Percentiles rank a stretch among this genome's conserved stretches.
Conservation (phyloP, 1,140 invertebrate species). For the Hyposmocoma kahamanoa region DNA sequence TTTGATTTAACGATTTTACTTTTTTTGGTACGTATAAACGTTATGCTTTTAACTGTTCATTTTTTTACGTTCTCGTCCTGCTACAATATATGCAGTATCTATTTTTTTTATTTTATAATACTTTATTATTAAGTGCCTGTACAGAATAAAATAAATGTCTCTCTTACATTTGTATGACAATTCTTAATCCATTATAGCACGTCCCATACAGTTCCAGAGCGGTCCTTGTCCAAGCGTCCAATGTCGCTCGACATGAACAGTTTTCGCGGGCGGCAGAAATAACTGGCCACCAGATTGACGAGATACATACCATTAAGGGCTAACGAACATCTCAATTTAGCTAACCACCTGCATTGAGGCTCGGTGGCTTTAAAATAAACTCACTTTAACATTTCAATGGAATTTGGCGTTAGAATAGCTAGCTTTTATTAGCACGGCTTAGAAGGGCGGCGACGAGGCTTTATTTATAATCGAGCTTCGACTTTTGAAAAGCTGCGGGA, state of each 20-base stretch:
- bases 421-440: too few relatives aligned
- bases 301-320: constrained; percentile 34
- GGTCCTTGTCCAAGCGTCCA: constrained; percentile 5
- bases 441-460: too few relatives aligned
- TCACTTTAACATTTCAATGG: constrained; percentile 9
- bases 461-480: too few relatives aligned
- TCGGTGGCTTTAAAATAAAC: constrained; percentile 16
- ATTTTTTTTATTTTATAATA: too few relatives aligned
- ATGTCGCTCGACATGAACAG: constrained; percentile 9
- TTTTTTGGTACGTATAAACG: too few relatives aligned
- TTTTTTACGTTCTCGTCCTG: too few relatives aligned
- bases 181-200: not conserved
- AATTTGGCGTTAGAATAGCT: constrained; percentile 18
- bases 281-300: constrained; percentile 31
- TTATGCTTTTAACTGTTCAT: too few relatives aligned
- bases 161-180: too few relatives aligned
- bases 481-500: too few relatives aligned
- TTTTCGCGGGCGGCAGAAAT: constrained; percentile 33
- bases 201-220: constrained; percentile 4
- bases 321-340: constrained; percentile 44
- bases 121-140: too few relatives aligned
- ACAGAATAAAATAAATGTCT: too few relatives aligned
- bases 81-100: too few relatives aligned
- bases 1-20: constrained; percentile 9
- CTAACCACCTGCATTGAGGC: constrained; percentile 25